Percentiles rank a stretch among this genome's conserved stretches.
Evolutionary conservation across 2,888 invertebrate genomes (phyloP).

Genomic region (Andrena praecox): DNA sequence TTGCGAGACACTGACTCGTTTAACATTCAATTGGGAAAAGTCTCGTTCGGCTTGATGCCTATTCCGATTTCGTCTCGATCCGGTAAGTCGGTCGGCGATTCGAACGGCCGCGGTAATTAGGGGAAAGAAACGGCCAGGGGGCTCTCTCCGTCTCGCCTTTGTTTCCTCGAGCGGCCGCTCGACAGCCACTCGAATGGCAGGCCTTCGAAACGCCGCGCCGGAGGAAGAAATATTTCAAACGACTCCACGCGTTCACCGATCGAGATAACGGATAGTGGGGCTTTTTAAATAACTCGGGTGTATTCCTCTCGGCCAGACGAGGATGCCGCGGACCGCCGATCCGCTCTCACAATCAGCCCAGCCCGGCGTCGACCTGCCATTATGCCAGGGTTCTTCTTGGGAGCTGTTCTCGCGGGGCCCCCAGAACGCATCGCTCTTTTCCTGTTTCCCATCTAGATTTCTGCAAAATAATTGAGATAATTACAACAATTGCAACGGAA

Average conservation of each 20-base stretch:
- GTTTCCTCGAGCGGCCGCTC: constrained; percentile 37
- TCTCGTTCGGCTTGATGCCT: not conserved
- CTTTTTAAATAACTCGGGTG: constrained; percentile 75
- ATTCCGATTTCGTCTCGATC: not conserved
- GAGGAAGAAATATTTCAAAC: constrained; percentile 73
- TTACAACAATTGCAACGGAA: too few relatives aligned
- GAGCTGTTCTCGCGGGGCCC: constrained; percentile 8
- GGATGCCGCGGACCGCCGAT: constrained; percentile 49
- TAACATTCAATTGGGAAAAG: not conserved
- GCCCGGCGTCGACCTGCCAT: constrained; percentile 57
- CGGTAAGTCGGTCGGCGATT: not conserved
- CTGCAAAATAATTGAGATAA: too few relatives aligned
- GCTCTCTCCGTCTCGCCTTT: constrained; percentile 29
- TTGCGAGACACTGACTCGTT: too few relatives aligned
- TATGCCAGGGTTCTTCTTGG: constrained; percentile 43
- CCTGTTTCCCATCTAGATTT: too few relatives aligned
- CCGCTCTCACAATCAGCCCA: constrained; percentile 14
- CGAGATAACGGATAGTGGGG: constrained; percentile 76
- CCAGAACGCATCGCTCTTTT: not conserved
- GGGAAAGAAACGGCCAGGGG: constrained; percentile 1
- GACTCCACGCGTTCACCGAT: constrained; percentile 68
- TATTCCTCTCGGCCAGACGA: constrained; percentile 58
- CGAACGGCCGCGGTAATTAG: constrained; percentile 41
- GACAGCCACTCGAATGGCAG: constrained; percentile 48
- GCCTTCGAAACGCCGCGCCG: constrained; percentile 59